Conservation (phyloP, 2,113 vertebrate genomes). For the Cyprinus carpio region DNA sequence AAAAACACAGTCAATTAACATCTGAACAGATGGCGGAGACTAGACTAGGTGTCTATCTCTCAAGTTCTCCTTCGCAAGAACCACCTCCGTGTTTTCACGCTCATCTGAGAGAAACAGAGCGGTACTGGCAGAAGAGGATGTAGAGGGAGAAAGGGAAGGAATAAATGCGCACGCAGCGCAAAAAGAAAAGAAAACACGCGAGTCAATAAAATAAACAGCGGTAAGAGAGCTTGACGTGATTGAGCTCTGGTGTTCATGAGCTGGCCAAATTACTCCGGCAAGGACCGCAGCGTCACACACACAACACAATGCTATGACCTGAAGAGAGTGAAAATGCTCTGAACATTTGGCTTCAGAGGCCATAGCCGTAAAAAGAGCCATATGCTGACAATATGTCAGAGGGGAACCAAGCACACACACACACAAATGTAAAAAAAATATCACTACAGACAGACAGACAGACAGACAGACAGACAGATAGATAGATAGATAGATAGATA, state of each 20-base stretch:
- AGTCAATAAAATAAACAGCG: constrained; percentile 43
- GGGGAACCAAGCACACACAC: constrained; percentile 22
- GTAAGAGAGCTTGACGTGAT: constrained; percentile 21
- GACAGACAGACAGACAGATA: too few species aligned
- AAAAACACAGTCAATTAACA: constrained; percentile 74
- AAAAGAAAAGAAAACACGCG: background rate
- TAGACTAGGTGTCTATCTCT: constrained; percentile 38
- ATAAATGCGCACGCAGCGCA: background rate
- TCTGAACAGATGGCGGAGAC: constrained; percentile 73
- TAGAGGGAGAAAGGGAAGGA: background rate
- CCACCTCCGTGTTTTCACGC: constrained; percentile 33
- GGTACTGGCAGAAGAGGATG: constrained; percentile 2
- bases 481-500: too few species aligned
- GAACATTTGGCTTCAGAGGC: constrained; percentile 31
- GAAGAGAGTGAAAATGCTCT: constrained; percentile 1
- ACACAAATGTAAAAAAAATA: background rate
- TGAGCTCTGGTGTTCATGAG: constrained; percentile 18
- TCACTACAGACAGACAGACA: too few species aligned
- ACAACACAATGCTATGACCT: constrained; percentile 11
- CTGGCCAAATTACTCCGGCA: constrained; percentile 1
- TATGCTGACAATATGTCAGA: constrained; percentile 46
- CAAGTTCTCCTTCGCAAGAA: constrained; percentile 15
- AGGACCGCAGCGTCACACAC: constrained; percentile 14
- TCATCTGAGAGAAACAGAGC: constrained; percentile 30
- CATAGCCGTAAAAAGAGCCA: constrained; percentile 40